phyloP scores from a whole-genome alignment of 2,888 invertebrate species.

The Alsophila aescularia region DNA sequence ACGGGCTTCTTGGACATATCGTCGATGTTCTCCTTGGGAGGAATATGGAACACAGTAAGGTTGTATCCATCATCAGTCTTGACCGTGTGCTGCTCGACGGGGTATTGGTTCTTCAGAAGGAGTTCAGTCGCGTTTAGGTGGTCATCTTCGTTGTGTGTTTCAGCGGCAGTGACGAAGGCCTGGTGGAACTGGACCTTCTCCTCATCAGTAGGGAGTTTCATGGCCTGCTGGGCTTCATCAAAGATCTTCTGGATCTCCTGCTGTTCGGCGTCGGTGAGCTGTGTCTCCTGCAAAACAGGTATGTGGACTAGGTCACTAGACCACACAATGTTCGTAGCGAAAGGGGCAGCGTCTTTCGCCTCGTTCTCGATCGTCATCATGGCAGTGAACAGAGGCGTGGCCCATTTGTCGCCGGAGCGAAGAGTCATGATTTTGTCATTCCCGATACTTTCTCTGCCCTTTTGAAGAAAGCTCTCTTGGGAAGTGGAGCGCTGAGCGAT shows the following conservation, averaged over 20 bases:
- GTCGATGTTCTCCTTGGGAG: constrained; percentile 51
- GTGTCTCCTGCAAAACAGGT: constrained; percentile 44
- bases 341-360: constrained; percentile 26
- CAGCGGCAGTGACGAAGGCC: constrained; percentile 44
- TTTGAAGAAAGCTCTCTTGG: constrained; percentile 40
- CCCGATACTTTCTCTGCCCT: constrained; percentile 32
- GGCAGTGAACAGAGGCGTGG: constrained; percentile 42
- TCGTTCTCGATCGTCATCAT: constrained; percentile 42
- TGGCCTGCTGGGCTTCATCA: constrained; percentile 60
- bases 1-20: constrained; percentile 61
- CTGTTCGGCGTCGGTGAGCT: constrained; percentile 29
- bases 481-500: constrained; percentile 22
- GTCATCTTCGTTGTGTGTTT: constrained; percentile 49
- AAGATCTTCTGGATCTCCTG: constrained; percentile 65
- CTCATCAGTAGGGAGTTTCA: constrained; percentile 59
- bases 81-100: constrained; percentile 66
- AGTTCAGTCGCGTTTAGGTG: constrained; percentile 62
- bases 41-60: constrained; percentile 73
- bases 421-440: constrained; percentile 22
- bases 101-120: constrained; percentile 64
- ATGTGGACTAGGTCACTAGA: constrained; percentile 47
- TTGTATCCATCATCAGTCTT: constrained; percentile 74
- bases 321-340: constrained; percentile 47
- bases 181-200: constrained; percentile 61
- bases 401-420: constrained; percentile 39